Conservation (phyloP, 2,888 invertebrate species). For the Plebejus argus region DNA sequence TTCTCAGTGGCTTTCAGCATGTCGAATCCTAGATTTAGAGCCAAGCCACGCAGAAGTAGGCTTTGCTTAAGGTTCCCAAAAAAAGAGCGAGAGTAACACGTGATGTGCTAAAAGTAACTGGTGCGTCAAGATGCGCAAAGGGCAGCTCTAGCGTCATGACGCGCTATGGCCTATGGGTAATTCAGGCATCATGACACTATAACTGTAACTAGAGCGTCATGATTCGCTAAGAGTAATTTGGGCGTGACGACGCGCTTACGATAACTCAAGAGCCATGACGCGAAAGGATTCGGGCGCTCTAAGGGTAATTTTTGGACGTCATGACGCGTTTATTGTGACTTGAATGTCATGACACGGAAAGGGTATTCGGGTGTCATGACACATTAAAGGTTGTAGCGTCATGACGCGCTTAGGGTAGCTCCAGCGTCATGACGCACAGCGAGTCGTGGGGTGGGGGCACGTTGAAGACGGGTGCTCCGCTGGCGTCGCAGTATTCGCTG, state of each 20-base stretch:
- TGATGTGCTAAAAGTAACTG: conserved; percentile 48
- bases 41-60: not conserved
- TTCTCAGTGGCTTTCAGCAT: no score
- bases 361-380: conserved; percentile 70
- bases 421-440: conserved; percentile 85
- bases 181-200: not conserved
- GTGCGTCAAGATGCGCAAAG: conserved; percentile 85
- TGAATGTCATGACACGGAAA: not conserved
- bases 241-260: no score
- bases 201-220: not conserved
- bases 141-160: not conserved
- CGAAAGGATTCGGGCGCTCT: no score
- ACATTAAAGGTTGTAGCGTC: conserved; percentile 56
- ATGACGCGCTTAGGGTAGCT: conserved; percentile 61
- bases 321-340: conserved; percentile 69
- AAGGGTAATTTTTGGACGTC: conserved; percentile 72
- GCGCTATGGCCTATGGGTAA: not conserved
- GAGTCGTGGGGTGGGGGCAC: conserved; percentile 86
- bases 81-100: not conserved
- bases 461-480: conserved; percentile 82
- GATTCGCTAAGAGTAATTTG: conserved; percentile 12
- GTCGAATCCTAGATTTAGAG: no score
- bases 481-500: conserved; percentile 84
- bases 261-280: no score
- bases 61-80: not conserved